Evolutionary conservation across 2,888 invertebrate genomes (phyloP).

Genomic region (Drosophila heteroneura): DNA sequence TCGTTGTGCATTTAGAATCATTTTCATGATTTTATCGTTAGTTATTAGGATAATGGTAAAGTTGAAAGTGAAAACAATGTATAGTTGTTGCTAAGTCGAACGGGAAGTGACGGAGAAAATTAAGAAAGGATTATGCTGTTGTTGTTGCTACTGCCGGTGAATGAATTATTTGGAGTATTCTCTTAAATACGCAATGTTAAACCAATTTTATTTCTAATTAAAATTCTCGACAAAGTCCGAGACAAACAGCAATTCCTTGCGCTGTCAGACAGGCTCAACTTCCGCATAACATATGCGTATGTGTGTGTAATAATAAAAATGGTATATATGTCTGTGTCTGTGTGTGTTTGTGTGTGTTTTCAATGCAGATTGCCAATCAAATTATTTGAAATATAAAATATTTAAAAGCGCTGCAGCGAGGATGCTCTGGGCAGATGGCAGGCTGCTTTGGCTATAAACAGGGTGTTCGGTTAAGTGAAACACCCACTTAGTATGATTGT

Average conservation of each 20-base stretch:
- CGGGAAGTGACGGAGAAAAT: background rate
- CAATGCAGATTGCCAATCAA: conserved; percentile 71
- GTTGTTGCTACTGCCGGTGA: background rate
- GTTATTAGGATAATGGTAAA: background rate
- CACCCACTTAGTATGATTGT: conserved; percentile 6
- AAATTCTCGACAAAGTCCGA: conserved; percentile 7
- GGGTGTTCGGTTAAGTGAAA: conserved; percentile 13
- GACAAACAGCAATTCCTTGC: background rate
- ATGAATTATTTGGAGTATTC: background rate
- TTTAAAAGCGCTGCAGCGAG: conserved; percentile 62
- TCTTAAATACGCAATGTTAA: background rate
- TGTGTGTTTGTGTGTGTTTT: conserved; percentile 14
- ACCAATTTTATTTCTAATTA: background rate
- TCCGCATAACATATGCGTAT: background rate
- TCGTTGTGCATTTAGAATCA: background rate
- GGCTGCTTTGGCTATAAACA: conserved; percentile 7
- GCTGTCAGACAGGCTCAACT: background rate
- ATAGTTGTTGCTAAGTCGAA: background rate
- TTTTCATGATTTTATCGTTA: background rate
- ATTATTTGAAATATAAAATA: conserved; percentile 73
- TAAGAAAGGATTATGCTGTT: background rate
- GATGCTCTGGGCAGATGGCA: conserved; percentile 3
- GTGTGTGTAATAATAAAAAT: background rate
- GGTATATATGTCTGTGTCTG: background rate
- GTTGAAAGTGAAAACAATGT: background rate